Base-by-base conservation (phyloP, 1,140 invertebrate species). In the Cotesia glomerata region DNA sequence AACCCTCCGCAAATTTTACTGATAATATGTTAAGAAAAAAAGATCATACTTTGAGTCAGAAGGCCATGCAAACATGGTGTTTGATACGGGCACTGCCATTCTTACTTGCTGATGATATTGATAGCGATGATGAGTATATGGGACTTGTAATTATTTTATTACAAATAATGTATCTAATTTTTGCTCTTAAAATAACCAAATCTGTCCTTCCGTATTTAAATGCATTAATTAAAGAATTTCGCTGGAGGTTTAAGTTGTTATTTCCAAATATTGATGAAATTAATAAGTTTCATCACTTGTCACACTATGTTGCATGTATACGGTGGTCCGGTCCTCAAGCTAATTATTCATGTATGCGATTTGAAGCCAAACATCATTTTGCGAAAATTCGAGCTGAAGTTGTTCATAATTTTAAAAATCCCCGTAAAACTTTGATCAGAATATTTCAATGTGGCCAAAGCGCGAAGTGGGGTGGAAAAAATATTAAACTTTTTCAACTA, bases 351-450 rank as follows among this genome's bases (percentile, higher is more conserved):
- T 68, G 69, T 2, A 67, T 77, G 49, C 49, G 74, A 49, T 77
- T 64, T 49, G 74, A 77, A 70, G 67, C 52, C 5, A 77, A 77
- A 62, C 69, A 75, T 36, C 58, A 73, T 64, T 75, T 73, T 59
- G 69, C 72, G 52, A 74, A 77, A 71, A 8, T 35, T n/a, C 18
- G 18, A 18, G 18, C 18, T 62, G n/a, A 18, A 18, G 18, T 62
- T 3, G 1, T 62, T 9, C 18, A 62, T 11, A 62, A 62, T 35
- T 62, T 18, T 26, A 62, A 62, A 62, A 62, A 62, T 8, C 59
- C 32, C 4, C 32, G 34, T 16, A 62, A 62, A 32, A 62, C 59
- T 26, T 26, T 62, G 8, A 62, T 62, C 9, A n/a, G 59, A 34
- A 32, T 62, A 11, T 62, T 26, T 34, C 59, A 62, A 34, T 62